Percentiles rank a stretch among this genome's conserved stretches.
Conservation (phyloP, 1,140 invertebrate species). For the Argopecten irradians region DNA sequence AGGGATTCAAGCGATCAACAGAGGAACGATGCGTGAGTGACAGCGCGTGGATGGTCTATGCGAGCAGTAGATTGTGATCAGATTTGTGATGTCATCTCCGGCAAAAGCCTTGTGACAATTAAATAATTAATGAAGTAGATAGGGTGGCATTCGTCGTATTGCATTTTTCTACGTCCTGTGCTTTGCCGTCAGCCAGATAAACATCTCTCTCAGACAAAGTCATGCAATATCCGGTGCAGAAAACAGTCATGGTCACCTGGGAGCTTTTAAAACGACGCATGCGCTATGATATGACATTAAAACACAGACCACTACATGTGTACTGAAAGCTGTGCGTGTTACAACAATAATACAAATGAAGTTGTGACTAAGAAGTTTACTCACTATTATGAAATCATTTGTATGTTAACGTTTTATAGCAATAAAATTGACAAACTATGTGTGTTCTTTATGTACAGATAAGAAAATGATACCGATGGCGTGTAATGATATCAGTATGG, state of each 20-base stretch:
- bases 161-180: neutral
- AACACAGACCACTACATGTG: too few relatives aligned
- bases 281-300: neutral
- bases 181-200: neutral
- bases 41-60: neutral
- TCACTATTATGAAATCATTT: neutral
- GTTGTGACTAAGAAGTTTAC: neutral
- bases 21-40: neutral
- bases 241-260: constrained; percentile 13
- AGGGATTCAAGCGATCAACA: too few relatives aligned
- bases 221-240: neutral
- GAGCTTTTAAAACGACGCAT: neutral
- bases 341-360: too few relatives aligned
- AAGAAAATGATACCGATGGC: neutral
- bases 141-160: neutral
- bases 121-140: neutral
- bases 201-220: neutral
- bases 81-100: neutral
- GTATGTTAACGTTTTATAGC: neutral
- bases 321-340: too few relatives aligned
- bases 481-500: too few relatives aligned
- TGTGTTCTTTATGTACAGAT: neutral
- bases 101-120: neutral
- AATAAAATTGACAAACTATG: neutral
- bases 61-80: neutral